Conservation (phyloP, 2,113 vertebrate species). For the Phalacrocorax brasilianus region DNA sequence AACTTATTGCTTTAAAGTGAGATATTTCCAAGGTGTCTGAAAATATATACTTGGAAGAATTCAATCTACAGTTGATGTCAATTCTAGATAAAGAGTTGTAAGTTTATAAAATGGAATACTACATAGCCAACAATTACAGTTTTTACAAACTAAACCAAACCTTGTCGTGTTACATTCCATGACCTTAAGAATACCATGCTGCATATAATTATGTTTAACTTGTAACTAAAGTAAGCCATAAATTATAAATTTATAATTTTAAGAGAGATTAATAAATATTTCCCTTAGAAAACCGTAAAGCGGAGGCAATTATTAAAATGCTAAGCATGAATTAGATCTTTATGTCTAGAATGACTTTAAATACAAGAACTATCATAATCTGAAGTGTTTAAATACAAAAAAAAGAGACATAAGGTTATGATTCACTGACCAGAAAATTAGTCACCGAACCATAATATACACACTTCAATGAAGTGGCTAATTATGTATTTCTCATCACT, state of each 20-base stretch:
- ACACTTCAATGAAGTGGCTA: conserved; percentile 19
- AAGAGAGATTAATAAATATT: background rate
- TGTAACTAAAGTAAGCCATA: background rate
- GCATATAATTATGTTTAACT: background rate
- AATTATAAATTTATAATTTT: background rate
- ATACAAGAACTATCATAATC: background rate
- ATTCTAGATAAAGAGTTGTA: background rate
- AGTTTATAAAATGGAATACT: background rate
- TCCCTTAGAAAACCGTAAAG: background rate
- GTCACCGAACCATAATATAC: background rate
- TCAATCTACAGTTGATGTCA: background rate
- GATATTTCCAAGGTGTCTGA: background rate
- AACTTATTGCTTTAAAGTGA: background rate
- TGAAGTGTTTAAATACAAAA: conserved; percentile 6
- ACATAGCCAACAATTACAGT: background rate
- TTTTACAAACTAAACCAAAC: background rate
- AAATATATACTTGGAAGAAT: background rate
- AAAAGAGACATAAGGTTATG: conserved; percentile 21
- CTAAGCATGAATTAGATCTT: background rate
- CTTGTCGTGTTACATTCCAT: background rate
- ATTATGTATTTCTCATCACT: conserved; percentile 12
- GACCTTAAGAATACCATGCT: background rate
- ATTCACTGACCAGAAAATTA: conserved; percentile 52
- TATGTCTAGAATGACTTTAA: background rate
- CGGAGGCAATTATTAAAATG: background rate